Conservation (phyloP, 2,113 vertebrate species). For the Onychorhynchus coronatus region DNA sequence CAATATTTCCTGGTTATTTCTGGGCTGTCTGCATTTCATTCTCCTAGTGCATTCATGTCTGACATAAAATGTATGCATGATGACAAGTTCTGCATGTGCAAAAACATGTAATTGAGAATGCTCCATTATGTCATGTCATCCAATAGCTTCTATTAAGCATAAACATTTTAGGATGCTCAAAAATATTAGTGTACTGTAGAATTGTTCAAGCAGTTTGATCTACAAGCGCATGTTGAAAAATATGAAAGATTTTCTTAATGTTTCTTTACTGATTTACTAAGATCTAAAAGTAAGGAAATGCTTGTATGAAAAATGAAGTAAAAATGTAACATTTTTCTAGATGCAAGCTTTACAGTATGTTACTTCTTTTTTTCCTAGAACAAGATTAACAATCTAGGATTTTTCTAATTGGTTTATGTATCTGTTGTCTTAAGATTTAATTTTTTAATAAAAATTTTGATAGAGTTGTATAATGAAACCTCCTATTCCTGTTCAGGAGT, state of each 20-base stretch:
- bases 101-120: constrained; percentile 67
- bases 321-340: background rate
- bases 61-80: constrained; percentile 77
- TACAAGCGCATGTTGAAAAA: background rate
- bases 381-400: background rate
- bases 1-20: constrained; percentile 82
- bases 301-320: background rate
- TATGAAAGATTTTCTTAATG: background rate
- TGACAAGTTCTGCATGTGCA: constrained; percentile 74
- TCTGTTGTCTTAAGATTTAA: background rate
- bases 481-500: background rate
- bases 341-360: background rate
- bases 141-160: constrained; percentile 59
- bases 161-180: constrained; percentile 11
- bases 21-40: constrained; percentile 82
- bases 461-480: background rate
- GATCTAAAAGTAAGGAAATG: background rate
- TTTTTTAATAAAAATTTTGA: background rate
- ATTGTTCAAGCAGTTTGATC: constrained; percentile 16
- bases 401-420: background rate
- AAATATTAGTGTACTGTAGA: constrained; percentile 26
- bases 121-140: constrained; percentile 66
- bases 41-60: constrained; percentile 70
- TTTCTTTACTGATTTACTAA: constrained; percentile 25
- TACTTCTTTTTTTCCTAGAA: background rate